Evolutionary conservation across 2,888 invertebrate genomes (phyloP), one percentile per base, ranked within the genome.

Genomic region (Diadegma fenestrale): DNA sequence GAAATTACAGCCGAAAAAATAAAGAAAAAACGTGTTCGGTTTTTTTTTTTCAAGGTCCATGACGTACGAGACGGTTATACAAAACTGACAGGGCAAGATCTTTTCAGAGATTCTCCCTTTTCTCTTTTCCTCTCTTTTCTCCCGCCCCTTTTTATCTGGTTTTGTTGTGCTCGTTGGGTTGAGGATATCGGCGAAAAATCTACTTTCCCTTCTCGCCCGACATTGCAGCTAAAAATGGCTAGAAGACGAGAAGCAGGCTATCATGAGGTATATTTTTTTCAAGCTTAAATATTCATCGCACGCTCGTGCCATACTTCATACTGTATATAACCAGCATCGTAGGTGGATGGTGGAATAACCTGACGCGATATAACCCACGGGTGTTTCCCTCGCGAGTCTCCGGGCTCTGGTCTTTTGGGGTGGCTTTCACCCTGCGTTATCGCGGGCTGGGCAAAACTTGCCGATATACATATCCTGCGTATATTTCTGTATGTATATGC

Each of bases 271-370:
- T 66, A 48, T 77, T 72, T 77, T 80, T 66, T 76, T 77, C 37
- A n/a, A 41, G 43, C 78, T 86, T 85, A 82, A 88, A 88, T 88
- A 88, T 88, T 88, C 88, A 80, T 76, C 84, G 87, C 88, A 88
- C 87, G 88, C 86, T 72, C 77, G 73, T 82, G 81, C 88, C 75
- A 88, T 88, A 84, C 85, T 83, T 88, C 87, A 88, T 87, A 82
- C 83, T 54, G 66, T 75, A 78, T 64, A 79, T 79, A 78, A 61
- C 71, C 82, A 75, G 54, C 66, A 71, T 37, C 69, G 79, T 72
- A 61, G 80, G 72, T 82, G 45, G 64, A 48, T 51, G 80, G 72
- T 82, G 63, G 64, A 48, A 66, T 71, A 58, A 66, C 69, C 61
- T 80, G 83, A 83, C 77, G 79, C 68, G 58, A 82, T 78, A 66